Evolutionary conservation across 1,140 invertebrate genomes (phyloP).

Genomic region (Bombus waltoni): DNA sequence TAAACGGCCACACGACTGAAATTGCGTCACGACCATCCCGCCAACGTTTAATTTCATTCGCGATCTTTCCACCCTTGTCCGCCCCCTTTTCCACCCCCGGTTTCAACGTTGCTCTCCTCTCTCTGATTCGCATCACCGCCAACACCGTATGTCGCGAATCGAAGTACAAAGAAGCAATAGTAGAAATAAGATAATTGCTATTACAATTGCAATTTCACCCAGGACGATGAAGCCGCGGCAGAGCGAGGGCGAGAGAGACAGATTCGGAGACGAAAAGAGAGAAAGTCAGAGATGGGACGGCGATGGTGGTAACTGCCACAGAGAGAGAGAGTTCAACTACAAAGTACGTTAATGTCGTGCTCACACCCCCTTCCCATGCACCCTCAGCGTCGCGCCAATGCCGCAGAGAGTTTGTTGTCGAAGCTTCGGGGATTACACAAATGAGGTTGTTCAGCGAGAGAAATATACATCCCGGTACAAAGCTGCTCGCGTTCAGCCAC

Average conservation of each 20-base stretch:
- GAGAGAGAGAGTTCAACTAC: conserved; percentile 55
- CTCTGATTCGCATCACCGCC: conserved; percentile 59
- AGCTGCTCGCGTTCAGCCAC: conserved; percentile 57
- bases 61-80: conserved; percentile 47
- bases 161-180: conserved; percentile 69
- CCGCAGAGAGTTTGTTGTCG: conserved; percentile 72
- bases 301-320: conserved; percentile 49
- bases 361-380: conserved; percentile 55
- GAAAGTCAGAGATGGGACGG: background rate
- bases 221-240: conserved; percentile 47
- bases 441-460: conserved; percentile 72
- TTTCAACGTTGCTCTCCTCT: conserved; percentile 12
- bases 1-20: conserved; percentile 64
- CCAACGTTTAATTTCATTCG: conserved; percentile 63
- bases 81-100: background rate
- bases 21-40: conserved; percentile 64
- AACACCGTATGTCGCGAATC: conserved; percentile 64
- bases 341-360: conserved; percentile 74
- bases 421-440: conserved; percentile 73
- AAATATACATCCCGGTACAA: conserved; percentile 68
- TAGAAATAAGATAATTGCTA: conserved; percentile 77
- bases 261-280: conserved; percentile 1
- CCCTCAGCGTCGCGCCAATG: conserved; percentile 53
- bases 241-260: background rate
- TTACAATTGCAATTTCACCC: conserved; percentile 76